Percentiles rank a stretch among this genome's conserved stretches.
phyloP scores from a whole-genome alignment of 2,113 vertebrate genomes.

The Stegastes partitus region DNA sequence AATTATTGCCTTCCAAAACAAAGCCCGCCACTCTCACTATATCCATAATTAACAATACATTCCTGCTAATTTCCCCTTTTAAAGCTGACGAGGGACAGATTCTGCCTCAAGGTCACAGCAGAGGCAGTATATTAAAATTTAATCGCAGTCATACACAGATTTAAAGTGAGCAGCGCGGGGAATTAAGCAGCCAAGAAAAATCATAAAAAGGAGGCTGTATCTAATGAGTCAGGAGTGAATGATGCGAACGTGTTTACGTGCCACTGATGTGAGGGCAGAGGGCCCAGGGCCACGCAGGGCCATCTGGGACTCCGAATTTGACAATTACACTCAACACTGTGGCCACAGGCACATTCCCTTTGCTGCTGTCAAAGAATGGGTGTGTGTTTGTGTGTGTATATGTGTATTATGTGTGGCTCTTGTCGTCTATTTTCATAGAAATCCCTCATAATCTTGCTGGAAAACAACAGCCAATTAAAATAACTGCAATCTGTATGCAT shows the following conservation, averaged over 20 bases:
- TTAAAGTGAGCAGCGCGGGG: conserved; percentile 62
- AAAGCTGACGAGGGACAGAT: conserved; percentile 58
- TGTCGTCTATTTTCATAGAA: conserved; percentile 44
- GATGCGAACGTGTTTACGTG: conserved; percentile 66
- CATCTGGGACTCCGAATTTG: conserved; percentile 59
- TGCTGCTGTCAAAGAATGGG: conserved; percentile 57
- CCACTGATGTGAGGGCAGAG: conserved; percentile 58
- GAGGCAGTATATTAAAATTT: conserved; percentile 70
- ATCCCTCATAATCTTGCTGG: conserved; percentile 52
- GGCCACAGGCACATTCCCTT: conserved; percentile 56
- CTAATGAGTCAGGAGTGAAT: conserved; percentile 72
- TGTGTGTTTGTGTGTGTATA: not conserved
- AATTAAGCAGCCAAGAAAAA: conserved; percentile 60
- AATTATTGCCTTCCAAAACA: conserved; percentile 24
- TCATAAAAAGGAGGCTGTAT: conserved; percentile 47
- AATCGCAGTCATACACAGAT: conserved; percentile 69
- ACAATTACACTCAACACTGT: conserved; percentile 46
- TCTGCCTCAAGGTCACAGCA: conserved; percentile 68
- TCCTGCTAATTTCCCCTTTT: conserved; percentile 69
- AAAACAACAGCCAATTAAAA: conserved; percentile 77
- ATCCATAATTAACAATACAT: conserved; percentile 64
- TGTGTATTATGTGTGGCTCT: conserved; percentile 3
- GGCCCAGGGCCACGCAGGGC: conserved; percentile 54
- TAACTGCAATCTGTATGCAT: conserved; percentile 61
- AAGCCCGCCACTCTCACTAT: conserved; percentile 30